Conservation (phyloP, 2,797 vertebrate species). For the Onychomys torridus region DNA sequence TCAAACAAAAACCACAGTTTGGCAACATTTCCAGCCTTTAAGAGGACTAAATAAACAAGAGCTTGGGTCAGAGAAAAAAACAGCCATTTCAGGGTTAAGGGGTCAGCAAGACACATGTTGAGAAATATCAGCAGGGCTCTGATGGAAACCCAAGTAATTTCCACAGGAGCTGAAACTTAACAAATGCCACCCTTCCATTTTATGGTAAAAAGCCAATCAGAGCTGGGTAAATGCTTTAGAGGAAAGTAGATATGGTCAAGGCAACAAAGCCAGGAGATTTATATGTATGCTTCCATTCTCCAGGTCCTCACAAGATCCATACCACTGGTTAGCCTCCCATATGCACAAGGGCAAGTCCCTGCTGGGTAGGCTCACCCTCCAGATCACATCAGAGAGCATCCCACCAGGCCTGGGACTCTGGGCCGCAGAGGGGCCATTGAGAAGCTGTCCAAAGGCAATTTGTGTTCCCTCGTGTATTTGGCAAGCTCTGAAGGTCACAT, state of each 20-base stretch:
- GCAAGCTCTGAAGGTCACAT: slow-evolving; percentile 82
- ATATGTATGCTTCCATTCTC: neutral
- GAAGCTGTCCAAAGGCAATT: slow-evolving; percentile 80
- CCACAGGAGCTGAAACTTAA: neutral
- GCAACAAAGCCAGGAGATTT: neutral
- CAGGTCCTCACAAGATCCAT: neutral
- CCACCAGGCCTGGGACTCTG: neutral
- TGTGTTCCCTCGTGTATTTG: slow-evolving; percentile 77
- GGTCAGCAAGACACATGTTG: neutral
- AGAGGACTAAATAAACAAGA: slow-evolving; percentile 68
- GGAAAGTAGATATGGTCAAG: neutral
- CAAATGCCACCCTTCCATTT: neutral
- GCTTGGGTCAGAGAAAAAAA: slow-evolving; percentile 59
- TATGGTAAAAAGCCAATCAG: neutral
- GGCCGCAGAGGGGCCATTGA: slow-evolving; percentile 78
- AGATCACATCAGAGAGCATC: slow-evolving; percentile 67
- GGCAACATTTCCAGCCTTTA: slow-evolving; percentile 63
- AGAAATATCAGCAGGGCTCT: slow-evolving; percentile 10
- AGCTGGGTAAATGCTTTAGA: neutral
- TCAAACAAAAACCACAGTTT: slow-evolving; percentile 73
- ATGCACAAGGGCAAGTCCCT: neutral
- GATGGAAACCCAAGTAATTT: slow-evolving; percentile 3
- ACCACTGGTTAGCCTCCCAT: neutral
- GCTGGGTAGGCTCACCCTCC: neutral
- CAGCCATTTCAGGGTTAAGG: slow-evolving; percentile 5